Conservation (phyloP, 2,113 vertebrate genomes). For the Arothron firmamentum region DNA sequence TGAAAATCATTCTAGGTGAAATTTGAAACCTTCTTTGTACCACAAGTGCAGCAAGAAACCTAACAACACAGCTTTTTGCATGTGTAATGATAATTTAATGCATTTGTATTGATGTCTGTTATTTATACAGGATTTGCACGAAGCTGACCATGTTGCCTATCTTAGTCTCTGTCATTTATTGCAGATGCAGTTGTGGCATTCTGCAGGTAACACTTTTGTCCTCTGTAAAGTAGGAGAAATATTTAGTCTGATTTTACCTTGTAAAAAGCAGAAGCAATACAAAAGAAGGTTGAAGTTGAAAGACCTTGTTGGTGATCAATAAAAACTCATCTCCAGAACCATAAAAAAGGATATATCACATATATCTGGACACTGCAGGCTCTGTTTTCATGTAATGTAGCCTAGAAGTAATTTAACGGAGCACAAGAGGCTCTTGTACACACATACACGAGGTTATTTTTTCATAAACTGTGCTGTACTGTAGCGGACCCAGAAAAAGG, state of each 20-base stretch:
- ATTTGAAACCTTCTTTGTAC: conserved; percentile 73
- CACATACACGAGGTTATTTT: too few relatives aligned
- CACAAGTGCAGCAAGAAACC: conserved; percentile 41
- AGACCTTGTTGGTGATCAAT: conserved; percentile 21
- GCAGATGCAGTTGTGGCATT: background rate
- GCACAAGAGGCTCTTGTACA: too few relatives aligned
- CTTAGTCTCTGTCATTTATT: conserved; percentile 10
- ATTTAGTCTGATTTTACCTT: background rate
- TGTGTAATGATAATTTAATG: background rate
- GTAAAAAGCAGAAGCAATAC: conserved; percentile 9
- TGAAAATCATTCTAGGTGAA: conserved; percentile 71
- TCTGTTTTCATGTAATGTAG: too few relatives aligned
- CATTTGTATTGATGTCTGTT: too few relatives aligned
- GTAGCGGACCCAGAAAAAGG: too few relatives aligned
- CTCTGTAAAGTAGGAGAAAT: background rate
- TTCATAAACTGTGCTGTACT: too few relatives aligned
- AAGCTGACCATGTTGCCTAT: conserved; percentile 5
- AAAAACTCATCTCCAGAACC: conserved; percentile 26
- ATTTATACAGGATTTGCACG: conserved; percentile 7
- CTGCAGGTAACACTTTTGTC: conserved; percentile 4
- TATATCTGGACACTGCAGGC: too few relatives aligned
- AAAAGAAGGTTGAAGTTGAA: background rate
- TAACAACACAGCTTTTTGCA: conserved; percentile 19
- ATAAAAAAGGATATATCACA: background rate
- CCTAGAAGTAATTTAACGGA: too few relatives aligned